These are phyloP conservation scores for Heliopora coerulea DNA, from an alignment of 92 coral and sea anemone species.

Conservation along the genomic window DNA sequence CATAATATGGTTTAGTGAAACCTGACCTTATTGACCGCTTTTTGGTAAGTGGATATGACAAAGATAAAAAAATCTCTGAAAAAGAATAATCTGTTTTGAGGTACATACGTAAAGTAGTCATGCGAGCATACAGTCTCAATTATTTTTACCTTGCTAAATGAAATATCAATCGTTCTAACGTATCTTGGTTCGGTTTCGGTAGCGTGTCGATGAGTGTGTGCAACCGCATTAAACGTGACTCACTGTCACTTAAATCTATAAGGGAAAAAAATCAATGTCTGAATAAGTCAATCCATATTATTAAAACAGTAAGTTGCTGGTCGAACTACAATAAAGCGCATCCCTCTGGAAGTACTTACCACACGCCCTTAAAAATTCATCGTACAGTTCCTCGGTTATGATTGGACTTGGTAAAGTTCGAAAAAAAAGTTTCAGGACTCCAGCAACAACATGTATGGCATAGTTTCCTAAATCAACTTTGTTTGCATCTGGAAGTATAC, in stretches of 20 bases:
- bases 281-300: not conserved
- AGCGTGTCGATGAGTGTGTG: constrained; percentile 74
- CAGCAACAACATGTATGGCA: constrained; percentile 90
- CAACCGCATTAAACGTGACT: constrained; percentile 64
- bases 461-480: constrained; percentile 63
- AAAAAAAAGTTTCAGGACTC: constrained; percentile 89
- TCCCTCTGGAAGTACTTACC: constrained; percentile 48
- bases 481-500: constrained; percentile 60
- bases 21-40: too few relatives aligned
- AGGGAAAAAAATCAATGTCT: not conserved
- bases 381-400: constrained; percentile 70
- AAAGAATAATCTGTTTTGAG: too few relatives aligned
- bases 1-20: too few relatives aligned
- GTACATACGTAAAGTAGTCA: not conserved
- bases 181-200: constrained; percentile 72
- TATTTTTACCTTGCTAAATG: constrained; percentile 82
- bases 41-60: too few relatives aligned
- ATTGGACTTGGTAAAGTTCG: constrained; percentile 78
- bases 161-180: constrained; percentile 81
- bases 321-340: too few relatives aligned
- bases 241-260: constrained; percentile 74
- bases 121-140: not conserved
- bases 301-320: too few relatives aligned
- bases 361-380: constrained; percentile 81
- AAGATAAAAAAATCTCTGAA: not conserved